Percentiles rank a stretch among this genome's conserved stretches.
phyloP scores from a whole-genome alignment of 2,113 vertebrate species.

The Caranx ignobilis region DNA sequence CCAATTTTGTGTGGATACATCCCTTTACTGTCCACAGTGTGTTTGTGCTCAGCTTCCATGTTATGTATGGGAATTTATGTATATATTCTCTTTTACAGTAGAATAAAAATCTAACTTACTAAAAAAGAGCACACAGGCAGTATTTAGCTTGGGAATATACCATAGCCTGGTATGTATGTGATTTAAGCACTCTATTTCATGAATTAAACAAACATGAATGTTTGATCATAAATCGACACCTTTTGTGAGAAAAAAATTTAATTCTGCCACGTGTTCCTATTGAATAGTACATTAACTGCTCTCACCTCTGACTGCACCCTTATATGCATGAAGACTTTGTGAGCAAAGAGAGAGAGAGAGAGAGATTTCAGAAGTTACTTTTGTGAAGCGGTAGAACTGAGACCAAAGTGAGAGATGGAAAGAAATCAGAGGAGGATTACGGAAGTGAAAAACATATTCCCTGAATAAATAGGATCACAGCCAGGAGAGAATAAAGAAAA shows the following conservation, averaged over 20 bases:
- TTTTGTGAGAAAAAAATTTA: neutral
- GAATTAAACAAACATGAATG: neutral
- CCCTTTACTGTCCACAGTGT: no score
- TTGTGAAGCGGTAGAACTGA: constrained; percentile 52
- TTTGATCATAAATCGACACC: neutral
- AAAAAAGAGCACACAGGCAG: neutral
- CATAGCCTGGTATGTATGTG: neutral
- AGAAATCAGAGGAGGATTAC: constrained; percentile 69
- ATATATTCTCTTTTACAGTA: neutral
- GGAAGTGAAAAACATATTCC: constrained; percentile 64
- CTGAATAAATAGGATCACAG: constrained; percentile 77
- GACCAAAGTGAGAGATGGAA: constrained; percentile 65
- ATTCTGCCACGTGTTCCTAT: neutral
- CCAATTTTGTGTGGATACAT: no score
- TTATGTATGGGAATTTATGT: neutral
- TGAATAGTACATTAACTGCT: neutral
- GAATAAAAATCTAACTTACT: neutral
- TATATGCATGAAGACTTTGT: neutral
- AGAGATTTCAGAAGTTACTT: constrained; percentile 53
- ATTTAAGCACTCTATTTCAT: neutral
- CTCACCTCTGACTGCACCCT: constrained; percentile 3
- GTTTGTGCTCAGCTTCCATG: no score
- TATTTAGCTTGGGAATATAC: neutral
- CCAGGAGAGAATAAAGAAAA: constrained; percentile 59
- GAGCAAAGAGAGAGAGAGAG: constrained; percentile 26